phyloP scores from a whole-genome alignment of 2,797 vertebrate species.

The Taenioides sp. region DNA sequence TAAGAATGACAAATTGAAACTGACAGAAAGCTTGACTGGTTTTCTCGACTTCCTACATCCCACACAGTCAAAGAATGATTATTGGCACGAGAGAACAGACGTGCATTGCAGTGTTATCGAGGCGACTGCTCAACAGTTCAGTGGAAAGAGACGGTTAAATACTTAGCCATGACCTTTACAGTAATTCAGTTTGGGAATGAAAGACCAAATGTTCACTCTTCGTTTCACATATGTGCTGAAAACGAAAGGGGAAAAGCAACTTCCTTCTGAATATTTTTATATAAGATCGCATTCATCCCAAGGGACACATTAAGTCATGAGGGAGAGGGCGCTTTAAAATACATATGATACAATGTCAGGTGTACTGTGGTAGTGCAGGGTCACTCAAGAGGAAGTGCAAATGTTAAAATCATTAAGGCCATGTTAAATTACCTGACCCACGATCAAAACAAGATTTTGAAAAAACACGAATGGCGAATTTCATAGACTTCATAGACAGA shows the following conservation, averaged over 20 bases:
- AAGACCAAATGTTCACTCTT: slow-evolving; percentile 44
- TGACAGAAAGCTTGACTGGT: slow-evolving; percentile 43
- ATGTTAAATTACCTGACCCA: slow-evolving; percentile 19
- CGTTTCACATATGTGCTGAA: slow-evolving; percentile 28
- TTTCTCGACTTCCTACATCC: slow-evolving; percentile 53
- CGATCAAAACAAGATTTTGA: not conserved
- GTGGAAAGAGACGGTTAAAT: slow-evolving; percentile 69
- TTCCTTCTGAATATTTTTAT: slow-evolving; percentile 38
- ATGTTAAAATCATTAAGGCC: slow-evolving; percentile 49
- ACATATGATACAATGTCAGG: slow-evolving; percentile 47
- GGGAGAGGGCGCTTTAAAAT: slow-evolving; percentile 26
- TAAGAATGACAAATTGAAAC: slow-evolving; percentile 39
- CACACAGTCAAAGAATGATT: slow-evolving; percentile 52
- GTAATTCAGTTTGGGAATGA: slow-evolving; percentile 25
- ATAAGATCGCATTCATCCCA: slow-evolving; percentile 38
- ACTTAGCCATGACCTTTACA: slow-evolving; percentile 55
- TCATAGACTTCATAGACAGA: too few relatives aligned
- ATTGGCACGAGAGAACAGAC: slow-evolving; percentile 43
- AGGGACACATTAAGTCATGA: slow-evolving; percentile 41
- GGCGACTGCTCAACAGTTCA: slow-evolving; percentile 60
- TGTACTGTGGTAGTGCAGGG: slow-evolving; percentile 42
- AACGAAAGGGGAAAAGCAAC: slow-evolving; percentile 45
- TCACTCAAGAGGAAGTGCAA: slow-evolving; percentile 31
- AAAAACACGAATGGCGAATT: not conserved
- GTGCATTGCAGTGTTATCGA: slow-evolving; percentile 51